Evolutionary conservation across 2,888 invertebrate genomes (phyloP), one percentile per base, ranked within the genome.

Genomic region (Protonemura montana): DNA sequence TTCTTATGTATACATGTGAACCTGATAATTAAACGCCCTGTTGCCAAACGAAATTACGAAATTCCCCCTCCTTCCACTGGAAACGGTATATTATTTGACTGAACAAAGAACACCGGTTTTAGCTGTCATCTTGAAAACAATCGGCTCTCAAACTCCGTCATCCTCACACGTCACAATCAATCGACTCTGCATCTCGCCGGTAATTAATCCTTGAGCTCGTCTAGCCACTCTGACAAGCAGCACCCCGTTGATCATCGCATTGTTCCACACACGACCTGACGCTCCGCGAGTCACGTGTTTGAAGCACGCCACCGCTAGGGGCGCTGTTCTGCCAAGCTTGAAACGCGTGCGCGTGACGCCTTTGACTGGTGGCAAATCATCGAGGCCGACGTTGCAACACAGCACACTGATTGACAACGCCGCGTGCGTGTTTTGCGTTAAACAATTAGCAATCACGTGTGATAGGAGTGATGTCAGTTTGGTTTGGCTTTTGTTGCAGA

Each of bases 401-500:
- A 78, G 78, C 27, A 27, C 78, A 78, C 78, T 78, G 78, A 78
- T 78, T 78, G 78, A 78, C 78, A 78, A 78, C 28, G 28, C n/a
- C 25, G 28, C 28, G 27, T 78, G 78, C n/a, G 10, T 78, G 78
- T 13, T 78, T 78, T 78, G 59, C 59, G 59, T 41, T 41, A 41
- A n/a, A 7, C 41, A 41, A 41, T 41, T 41, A 41, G 13, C 41
- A 41, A 41, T 41, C 41, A 41, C 41, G 41, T 13, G 41, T 5
- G 41, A n/a, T n/a, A n/a, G n/a, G n/a, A n/a, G 30, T 83, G 30
- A 28, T 78, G n/a, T 5, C n/a, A n/a, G n/a, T n/a, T n/a, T n/a
- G n/a, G n/a, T n/a, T n/a, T n/a, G n/a, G n/a, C n/a, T n/a, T n/a
- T 27, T 83, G 88, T 88, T 89, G 93, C 94, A 97, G 96, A 96